A percentile compares a stretch with the other conserved stretches of the same genome.
These are phyloP conservation scores for Leuciscus waleckii DNA, from an alignment of 2,797 vertebrate species.

Conservation along the genomic window DNA sequence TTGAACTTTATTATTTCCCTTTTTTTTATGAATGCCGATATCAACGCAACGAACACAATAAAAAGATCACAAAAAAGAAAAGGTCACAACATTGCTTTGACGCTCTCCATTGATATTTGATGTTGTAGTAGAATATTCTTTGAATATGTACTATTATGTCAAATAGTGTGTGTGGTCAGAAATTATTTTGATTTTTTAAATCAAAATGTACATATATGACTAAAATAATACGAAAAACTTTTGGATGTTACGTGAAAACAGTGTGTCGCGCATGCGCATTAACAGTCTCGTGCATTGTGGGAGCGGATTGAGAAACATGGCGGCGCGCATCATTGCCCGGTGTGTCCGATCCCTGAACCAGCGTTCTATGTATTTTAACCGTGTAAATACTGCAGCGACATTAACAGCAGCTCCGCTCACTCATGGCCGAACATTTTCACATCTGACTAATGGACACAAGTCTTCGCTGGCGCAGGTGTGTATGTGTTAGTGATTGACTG, in stretches of 20 bases:
- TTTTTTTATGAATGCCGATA: background rate
- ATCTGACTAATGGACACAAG: constrained; percentile 12
- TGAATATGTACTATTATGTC: too few species aligned
- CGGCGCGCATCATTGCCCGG: constrained; percentile 78
- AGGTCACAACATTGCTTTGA: background rate
- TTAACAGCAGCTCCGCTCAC: constrained; percentile 16
- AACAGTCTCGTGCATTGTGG: constrained; percentile 67
- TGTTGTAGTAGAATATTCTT: background rate
- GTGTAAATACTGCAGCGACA: background rate
- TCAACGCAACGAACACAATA: background rate
- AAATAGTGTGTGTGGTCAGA: background rate
- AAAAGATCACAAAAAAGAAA: background rate
- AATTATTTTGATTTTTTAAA: too few species aligned
- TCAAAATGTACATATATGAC: too few species aligned
- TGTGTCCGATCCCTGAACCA: constrained; percentile 71
- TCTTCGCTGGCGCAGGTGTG: constrained; percentile 30
- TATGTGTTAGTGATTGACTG: background rate
- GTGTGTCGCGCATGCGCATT: background rate
- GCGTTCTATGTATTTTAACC: constrained; percentile 27
- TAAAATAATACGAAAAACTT: background rate
- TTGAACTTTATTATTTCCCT: too few species aligned
- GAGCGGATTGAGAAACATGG: constrained; percentile 72
- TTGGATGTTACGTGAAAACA: background rate
- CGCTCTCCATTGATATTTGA: background rate
- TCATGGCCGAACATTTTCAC: constrained; percentile 17